Percentiles rank a stretch among this genome's conserved stretches.
Evolutionary conservation across 2,797 vertebrate species (phyloP).

Genomic region (Pseudomugil tenellus): DNA sequence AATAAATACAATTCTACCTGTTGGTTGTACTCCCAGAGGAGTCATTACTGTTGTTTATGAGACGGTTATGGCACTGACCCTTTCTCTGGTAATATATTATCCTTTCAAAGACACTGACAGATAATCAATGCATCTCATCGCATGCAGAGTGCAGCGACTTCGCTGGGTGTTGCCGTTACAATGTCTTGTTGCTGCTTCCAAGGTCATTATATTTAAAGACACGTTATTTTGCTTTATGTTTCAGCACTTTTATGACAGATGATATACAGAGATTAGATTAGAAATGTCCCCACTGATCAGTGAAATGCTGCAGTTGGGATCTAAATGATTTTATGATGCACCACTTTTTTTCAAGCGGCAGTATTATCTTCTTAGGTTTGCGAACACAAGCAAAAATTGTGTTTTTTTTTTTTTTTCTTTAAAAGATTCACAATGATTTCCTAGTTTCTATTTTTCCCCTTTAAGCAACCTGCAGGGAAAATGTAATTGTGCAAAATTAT

Average conservation of each 20-base stretch:
- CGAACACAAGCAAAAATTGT: neutral
- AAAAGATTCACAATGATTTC: neutral
- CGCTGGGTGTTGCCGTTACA: neutral
- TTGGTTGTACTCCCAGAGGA: neutral
- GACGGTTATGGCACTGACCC: conserved; percentile 4
- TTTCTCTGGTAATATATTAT: neutral
- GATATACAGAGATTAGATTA: neutral
- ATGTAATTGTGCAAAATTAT: neutral
- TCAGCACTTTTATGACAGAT: conserved; percentile 9
- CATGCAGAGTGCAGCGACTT: neutral
- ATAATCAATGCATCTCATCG: conserved; percentile 5
- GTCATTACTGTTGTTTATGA: neutral
- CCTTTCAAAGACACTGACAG: neutral
- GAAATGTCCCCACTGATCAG: conserved; percentile 21
- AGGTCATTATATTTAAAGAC: neutral
- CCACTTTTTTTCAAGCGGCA: neutral
- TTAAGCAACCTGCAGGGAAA: neutral
- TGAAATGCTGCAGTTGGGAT: neutral
- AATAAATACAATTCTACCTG: neutral
- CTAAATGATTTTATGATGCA: neutral
- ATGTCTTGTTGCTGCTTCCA: neutral
- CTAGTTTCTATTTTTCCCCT: neutral
- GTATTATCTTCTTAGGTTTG: neutral
- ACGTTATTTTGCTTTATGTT: neutral
- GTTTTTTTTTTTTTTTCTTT: neutral